Evolutionary conservation across 1,140 invertebrate species (phyloP).

Genomic region (Thaumatotibia leucotreta): DNA sequence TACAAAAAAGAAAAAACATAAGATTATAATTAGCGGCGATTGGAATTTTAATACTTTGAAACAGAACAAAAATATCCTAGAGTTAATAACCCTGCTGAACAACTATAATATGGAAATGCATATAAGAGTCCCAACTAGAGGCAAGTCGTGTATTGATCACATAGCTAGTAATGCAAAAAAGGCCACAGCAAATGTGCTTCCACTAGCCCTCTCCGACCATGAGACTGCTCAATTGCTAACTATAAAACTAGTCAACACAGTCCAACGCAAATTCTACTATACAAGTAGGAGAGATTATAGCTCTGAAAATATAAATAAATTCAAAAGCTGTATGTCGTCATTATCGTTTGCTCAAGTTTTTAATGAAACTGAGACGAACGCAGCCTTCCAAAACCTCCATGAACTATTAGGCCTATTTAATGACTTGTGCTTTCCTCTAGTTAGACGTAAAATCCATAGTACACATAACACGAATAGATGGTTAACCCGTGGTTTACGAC

Average conservation of each 20-base stretch:
- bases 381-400: not conserved
- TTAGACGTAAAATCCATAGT: too few relatives aligned
- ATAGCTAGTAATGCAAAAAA: slow-evolving; percentile 18
- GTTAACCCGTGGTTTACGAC: too few relatives aligned
- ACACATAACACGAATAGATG: too few relatives aligned
- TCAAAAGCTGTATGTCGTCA: not conserved
- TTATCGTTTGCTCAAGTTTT: not conserved
- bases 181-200: slow-evolving; percentile 6
- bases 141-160: slow-evolving; percentile 18
- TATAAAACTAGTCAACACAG: not conserved
- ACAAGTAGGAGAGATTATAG: not conserved
- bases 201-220: slow-evolving; percentile 21
- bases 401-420: not conserved
- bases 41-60: too few relatives aligned
- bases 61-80: slow-evolving; percentile 8
- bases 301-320: not conserved
- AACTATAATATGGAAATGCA: slow-evolving; percentile 17
- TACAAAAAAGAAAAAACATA: not conserved
- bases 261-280: not conserved
- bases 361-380: not conserved
- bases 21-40: slow-evolving; percentile 17
- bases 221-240: not conserved
- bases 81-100: slow-evolving; percentile 14
- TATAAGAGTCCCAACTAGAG: slow-evolving; percentile 20
- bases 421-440: not conserved